These are phyloP conservation scores for Seriola rivoliana DNA, from an alignment of 2,113 vertebrate genomes.

Conservation along the genomic window DNA sequence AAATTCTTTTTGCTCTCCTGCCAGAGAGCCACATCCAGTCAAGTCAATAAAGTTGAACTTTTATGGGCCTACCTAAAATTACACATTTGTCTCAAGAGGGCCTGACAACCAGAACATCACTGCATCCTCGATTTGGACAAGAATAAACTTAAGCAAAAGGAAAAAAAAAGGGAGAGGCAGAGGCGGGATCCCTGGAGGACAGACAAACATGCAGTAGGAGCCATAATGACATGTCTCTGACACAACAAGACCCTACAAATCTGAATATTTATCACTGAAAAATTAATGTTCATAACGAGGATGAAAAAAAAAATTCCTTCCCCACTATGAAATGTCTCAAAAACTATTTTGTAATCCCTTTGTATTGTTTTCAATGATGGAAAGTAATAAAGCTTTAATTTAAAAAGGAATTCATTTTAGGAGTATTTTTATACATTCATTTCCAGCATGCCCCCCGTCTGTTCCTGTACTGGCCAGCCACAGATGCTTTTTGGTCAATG, in stretches of 20 bases:
- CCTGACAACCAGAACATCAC: not conserved
- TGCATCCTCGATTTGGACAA: not conserved
- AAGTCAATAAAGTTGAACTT: not conserved
- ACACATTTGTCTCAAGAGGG: not conserved
- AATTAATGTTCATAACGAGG: not conserved
- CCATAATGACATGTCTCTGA: too few species aligned
- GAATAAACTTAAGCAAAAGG: too few species aligned
- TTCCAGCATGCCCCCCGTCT: constrained; percentile 24
- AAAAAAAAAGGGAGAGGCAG: not conserved
- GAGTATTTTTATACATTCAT: constrained; percentile 20
- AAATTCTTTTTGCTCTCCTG: not conserved
- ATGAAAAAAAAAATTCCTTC: not conserved
- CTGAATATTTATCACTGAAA: not conserved
- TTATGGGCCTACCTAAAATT: not conserved
- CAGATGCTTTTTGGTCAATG: not conserved
- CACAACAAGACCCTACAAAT: too few species aligned
- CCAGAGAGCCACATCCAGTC: not conserved
- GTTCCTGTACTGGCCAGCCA: not conserved
- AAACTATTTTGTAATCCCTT: not conserved
- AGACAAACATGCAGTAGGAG: too few species aligned
- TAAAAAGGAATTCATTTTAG: not conserved
- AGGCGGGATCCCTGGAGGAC: not conserved
- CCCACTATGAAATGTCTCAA: not conserved
- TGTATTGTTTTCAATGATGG: not conserved
- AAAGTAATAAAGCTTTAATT: not conserved